Evolutionary conservation across 2,113 vertebrate species (phyloP).

Genomic region (Muntiacus reevesi): DNA sequence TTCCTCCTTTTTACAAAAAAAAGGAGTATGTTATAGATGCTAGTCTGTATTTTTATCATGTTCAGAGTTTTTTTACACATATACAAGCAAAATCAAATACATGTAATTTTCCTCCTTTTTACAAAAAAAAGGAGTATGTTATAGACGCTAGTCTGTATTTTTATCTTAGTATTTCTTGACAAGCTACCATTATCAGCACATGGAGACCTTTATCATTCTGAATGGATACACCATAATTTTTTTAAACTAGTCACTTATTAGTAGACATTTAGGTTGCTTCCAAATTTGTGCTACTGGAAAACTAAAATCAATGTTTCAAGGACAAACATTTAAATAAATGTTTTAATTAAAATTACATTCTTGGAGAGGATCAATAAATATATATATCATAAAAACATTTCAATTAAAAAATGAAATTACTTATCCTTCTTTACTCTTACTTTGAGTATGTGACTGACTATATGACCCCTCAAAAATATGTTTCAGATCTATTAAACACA

Average conservation of each 20-base stretch:
- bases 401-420: background rate
- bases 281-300: background rate
- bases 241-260: background rate
- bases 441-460: background rate
- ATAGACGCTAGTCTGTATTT: background rate
- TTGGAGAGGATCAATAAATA: background rate
- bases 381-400: background rate
- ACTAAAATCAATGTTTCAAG: constrained; percentile 1
- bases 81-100: background rate
- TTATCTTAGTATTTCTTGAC: background rate
- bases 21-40: too few species aligned
- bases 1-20: too few species aligned
- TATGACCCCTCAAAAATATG: background rate
- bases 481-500: constrained; percentile 26
- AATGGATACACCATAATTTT: background rate
- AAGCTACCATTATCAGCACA: background rate
- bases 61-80: background rate
- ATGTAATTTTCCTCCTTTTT: background rate
- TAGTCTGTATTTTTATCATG: too few species aligned
- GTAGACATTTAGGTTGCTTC: background rate
- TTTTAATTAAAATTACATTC: background rate
- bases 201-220: background rate
- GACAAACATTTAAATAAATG: background rate
- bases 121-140: background rate
- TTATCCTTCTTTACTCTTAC: background rate